Evolutionary conservation across 1,140 invertebrate genomes (phyloP).

Genomic region (Epicauta chinensis): DNA sequence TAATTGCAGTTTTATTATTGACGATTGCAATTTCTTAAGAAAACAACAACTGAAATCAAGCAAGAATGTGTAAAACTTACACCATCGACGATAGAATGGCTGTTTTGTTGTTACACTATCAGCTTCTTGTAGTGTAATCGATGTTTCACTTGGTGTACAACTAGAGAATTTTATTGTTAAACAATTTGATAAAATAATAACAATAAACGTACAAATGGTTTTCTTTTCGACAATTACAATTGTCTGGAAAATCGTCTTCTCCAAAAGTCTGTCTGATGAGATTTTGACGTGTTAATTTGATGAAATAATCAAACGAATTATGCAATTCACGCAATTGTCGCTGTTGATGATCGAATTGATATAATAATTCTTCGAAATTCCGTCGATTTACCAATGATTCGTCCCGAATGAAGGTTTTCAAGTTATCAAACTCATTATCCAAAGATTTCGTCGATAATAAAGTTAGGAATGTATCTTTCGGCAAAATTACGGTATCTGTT

Average conservation of each 20-base stretch:
- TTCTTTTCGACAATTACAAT: too few relatives aligned
- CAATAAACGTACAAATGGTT: too few relatives aligned
- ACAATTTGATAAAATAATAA: too few relatives aligned
- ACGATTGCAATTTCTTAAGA: slow-evolving; percentile 49
- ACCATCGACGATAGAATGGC: background rate
- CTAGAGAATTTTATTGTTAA: too few relatives aligned
- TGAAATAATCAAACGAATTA: slow-evolving; percentile 1
- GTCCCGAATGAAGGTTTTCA: background rate
- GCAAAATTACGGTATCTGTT: slow-evolving; percentile 1
- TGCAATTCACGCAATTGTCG: slow-evolving; percentile 1
- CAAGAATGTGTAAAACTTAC: slow-evolving; percentile 8
- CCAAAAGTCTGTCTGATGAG: too few relatives aligned
- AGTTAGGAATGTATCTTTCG: background rate
- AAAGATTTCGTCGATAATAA: too few relatives aligned
- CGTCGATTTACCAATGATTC: background rate
- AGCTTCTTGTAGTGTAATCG: too few relatives aligned
- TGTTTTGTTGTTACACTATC: too few relatives aligned
- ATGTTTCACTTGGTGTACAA: too few relatives aligned
- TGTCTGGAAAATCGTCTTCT: too few relatives aligned
- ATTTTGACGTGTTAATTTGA: too few relatives aligned
- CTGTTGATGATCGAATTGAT: background rate
- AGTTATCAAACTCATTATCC: background rate
- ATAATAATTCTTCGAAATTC: background rate
- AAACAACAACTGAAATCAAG: slow-evolving; percentile 34
- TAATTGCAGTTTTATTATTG: slow-evolving; percentile 49